Evolutionary conservation across 2,797 vertebrate genomes (phyloP).

Genomic region (Pangasius macronema): DNA sequence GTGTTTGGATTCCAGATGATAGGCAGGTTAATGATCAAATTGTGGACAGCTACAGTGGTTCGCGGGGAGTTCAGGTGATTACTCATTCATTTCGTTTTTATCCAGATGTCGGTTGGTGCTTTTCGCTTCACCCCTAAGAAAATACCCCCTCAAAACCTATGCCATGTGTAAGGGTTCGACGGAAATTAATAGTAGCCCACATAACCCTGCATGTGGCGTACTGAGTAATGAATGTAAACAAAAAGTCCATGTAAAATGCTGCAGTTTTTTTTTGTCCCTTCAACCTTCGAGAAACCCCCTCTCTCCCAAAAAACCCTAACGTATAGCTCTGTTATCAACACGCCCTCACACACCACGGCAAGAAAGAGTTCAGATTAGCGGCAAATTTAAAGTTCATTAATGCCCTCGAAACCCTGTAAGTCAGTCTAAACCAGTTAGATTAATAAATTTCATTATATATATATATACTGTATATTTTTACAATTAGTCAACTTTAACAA

Average conservation of each 20-base stretch:
- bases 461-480: too few relatives aligned
- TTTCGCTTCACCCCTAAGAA: neutral
- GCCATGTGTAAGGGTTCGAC: neutral
- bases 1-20: neutral
- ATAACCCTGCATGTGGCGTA: neutral
- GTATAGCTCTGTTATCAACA: neutral
- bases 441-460: too few relatives aligned
- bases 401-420: neutral
- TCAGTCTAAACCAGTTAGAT: neutral
- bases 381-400: too few relatives aligned
- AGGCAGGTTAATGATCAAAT: neutral
- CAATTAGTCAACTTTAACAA: neutral
- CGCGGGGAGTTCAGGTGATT: neutral
- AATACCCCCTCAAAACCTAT: neutral
- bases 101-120: neutral
- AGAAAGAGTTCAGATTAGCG: neutral
- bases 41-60: neutral
- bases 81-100: neutral
- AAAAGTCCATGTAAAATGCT: neutral
- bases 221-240: neutral
- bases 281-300: neutral
- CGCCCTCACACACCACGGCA: neutral
- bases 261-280: neutral
- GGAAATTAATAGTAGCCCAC: neutral
- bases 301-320: neutral